phyloP scores from a whole-genome alignment of 2,113 vertebrate species.

The Microcebus griseorufus region DNA sequence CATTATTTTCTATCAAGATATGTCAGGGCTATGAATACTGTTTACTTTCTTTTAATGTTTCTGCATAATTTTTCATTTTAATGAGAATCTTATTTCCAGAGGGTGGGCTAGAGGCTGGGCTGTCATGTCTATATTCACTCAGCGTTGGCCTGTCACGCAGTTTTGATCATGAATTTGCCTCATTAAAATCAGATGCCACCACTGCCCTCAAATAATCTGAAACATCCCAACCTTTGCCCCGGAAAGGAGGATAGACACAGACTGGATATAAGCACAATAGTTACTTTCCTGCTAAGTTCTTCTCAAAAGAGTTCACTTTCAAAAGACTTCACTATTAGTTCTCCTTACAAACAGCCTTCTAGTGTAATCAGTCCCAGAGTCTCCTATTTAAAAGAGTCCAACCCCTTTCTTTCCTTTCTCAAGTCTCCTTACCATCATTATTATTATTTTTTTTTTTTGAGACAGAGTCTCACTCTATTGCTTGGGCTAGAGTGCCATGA shows the following conservation, averaged over 20 bases:
- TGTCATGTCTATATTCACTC: not conserved
- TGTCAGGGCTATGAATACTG: not conserved
- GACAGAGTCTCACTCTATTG: too few species aligned
- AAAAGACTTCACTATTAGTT: not conserved
- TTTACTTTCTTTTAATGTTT: not conserved
- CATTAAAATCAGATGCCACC: not conserved
- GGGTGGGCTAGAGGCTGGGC: not conserved
- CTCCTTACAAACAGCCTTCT: not conserved
- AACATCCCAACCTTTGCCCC: not conserved
- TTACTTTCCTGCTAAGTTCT: not conserved
- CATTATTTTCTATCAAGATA: constrained; percentile 14
- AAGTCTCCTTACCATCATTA: not conserved
- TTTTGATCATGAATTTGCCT: not conserved
- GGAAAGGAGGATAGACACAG: not conserved
- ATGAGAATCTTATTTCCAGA: not conserved
- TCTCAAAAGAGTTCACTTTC: not conserved
- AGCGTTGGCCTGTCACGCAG: not conserved
- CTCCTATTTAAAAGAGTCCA: not conserved
- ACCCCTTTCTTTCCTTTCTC: not conserved
- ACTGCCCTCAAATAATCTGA: not conserved
- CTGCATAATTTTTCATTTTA: not conserved
- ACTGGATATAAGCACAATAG: not conserved
- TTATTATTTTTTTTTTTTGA: not conserved
- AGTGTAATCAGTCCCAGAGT: not conserved
- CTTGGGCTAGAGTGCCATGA: too few species aligned